phyloP scores from a whole-genome alignment of 2,888 invertebrate genomes.

The Neoitamus cyanurus region DNA sequence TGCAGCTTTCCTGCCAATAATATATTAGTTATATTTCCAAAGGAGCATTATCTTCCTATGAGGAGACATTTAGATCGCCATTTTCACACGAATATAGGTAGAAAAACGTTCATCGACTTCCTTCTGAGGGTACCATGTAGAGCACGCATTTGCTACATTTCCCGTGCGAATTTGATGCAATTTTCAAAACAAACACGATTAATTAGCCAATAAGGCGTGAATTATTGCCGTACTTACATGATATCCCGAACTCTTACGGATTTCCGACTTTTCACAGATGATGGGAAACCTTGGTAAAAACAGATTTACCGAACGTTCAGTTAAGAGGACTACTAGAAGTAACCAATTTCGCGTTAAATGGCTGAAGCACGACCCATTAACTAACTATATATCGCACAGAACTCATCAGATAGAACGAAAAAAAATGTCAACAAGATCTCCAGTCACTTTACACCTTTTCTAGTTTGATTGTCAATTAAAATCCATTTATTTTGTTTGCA shows the following conservation, averaged over 20 bases:
- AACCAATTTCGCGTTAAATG: not conserved
- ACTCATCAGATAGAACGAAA: conserved; percentile 50
- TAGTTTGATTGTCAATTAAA: conserved; percentile 50
- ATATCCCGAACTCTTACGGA: not conserved
- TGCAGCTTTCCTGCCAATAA: not conserved
- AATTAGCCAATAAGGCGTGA: not conserved
- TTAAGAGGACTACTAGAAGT: not conserved
- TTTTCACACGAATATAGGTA: not conserved
- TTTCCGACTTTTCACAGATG: not conserved
- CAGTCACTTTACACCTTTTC: conserved; percentile 51
- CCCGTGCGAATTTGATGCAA: not conserved
- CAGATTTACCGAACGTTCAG: not conserved
- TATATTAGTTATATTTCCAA: not conserved
- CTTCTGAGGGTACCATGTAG: not conserved
- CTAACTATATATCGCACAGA: conserved; percentile 47
- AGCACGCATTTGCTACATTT: not conserved
- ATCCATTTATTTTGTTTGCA: conserved; percentile 52
- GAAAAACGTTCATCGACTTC: not conserved
- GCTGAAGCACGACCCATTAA: not conserved
- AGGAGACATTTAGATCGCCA: not conserved
- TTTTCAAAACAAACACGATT: not conserved
- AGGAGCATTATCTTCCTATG: not conserved
- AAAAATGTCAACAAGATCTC: conserved; percentile 56
- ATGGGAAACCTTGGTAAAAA: not conserved
- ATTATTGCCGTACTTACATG: conserved; percentile 10